Base-by-base conservation (phyloP, 2,113 vertebrate species). In the Brachypteracias leptosomus region DNA sequence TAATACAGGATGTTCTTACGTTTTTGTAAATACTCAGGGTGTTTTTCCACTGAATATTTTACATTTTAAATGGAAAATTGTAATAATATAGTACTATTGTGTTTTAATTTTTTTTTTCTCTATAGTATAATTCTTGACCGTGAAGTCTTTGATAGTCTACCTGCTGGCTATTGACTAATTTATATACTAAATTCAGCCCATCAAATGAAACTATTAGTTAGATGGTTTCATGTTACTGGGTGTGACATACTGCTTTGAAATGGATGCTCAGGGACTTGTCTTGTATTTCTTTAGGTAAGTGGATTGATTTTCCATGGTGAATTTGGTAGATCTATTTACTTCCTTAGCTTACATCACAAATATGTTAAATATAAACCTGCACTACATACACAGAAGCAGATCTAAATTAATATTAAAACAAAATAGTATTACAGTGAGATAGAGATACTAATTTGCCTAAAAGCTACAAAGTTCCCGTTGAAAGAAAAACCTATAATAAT, bases 11-110 rank as follows among this genome's bases (percentile, higher is more conserved):
- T 92, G 21, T 93, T 74, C 54, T 95, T 97, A 71, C 5, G 55
- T 93, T 93, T 96, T 96, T 42, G 5, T 89, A 90, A 96, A 88
- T 85, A 82, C 35, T 42, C 42, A 63, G 74, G 5, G 54, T 79
- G 95, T 33, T 59, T 95, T 94, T 91, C 26, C 25, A 36, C 36
- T 38, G 55, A 77, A 68, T 63, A 26, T 83, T 65, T 83, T 94
- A 72, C 26, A 74, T 80, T 96, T 94, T 95, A 86, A 94, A 83
- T 92, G 81, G 74, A 52, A 90, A 95, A 77, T 94, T 92, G 26
- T 54, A 85, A 54, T n/a, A 52, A 66, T 51, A 61, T 70, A 57
- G 9, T 2, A 25, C 5, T 57, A 31, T 52, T 65, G 4, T 35
- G 4, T 35, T 89, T 73, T 52, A 81, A 62, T 31, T 95, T 58